phyloP scores from a whole-genome alignment of 2,797 vertebrate genomes.

The Coilia nasus region DNA sequence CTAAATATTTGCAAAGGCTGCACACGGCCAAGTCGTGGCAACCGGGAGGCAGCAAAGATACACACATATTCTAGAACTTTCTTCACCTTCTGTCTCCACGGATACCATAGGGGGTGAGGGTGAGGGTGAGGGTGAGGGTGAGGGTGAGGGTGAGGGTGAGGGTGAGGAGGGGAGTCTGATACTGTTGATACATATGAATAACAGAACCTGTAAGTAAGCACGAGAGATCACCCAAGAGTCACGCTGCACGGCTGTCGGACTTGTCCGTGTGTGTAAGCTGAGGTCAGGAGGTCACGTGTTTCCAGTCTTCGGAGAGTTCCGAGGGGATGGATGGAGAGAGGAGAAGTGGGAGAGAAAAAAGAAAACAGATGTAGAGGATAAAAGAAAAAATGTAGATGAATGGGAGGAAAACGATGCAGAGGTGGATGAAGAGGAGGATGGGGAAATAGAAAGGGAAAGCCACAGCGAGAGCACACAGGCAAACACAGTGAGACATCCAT shows the following conservation, averaged over 20 bases:
- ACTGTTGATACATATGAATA: conserved; percentile 11
- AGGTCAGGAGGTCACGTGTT: neutral
- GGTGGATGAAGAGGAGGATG: neutral
- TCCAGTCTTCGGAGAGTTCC: neutral
- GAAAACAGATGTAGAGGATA: neutral
- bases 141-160: neutral
- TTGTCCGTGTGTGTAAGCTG: neutral
- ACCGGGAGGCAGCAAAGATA: conserved; percentile 25
- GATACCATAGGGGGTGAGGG: conserved; percentile 17
- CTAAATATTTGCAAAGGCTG: conserved; percentile 52
- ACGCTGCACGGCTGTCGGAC: neutral
- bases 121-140: neutral
- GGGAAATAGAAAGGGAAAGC: neutral
- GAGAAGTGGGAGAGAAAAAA: neutral
- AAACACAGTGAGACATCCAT: neutral
- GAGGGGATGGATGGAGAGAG: neutral
- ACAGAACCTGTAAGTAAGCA: neutral
- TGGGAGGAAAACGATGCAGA: neutral
- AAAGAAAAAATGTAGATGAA: neutral
- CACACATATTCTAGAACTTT: conserved; percentile 2
- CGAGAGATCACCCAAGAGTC: neutral
- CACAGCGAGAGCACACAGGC: neutral
- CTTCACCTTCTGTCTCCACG: conserved; percentile 20
- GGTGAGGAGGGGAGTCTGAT: neutral
- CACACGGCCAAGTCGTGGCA: conserved; percentile 36